Base-by-base conservation (phyloP, 2,797 vertebrate genomes). In the Enteromius thamalakanensis region DNA sequence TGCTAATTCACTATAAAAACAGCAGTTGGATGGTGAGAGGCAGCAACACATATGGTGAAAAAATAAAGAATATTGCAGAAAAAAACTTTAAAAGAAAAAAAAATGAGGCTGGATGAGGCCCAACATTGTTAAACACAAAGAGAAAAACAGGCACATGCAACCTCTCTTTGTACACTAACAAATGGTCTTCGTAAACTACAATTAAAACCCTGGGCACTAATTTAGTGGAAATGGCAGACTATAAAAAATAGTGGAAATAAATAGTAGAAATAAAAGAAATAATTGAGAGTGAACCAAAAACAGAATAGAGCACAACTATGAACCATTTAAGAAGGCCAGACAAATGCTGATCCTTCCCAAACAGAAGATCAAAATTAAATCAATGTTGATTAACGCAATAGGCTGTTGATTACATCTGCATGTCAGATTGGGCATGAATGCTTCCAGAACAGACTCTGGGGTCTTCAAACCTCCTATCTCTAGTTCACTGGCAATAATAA, bases 181-280 rank as follows among this genome's bases (percentile, higher is more conserved):
- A 95, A 93, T 91, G 89, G 90, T 91, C 92, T 93, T 93, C 88
- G 92, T 94, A 95, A 95, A 93, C 91, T 92, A 91, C 94, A 94
- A 95, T 95, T 95, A 95, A 95, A 94, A 94, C 94, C 93, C 91
- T 92, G 92, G 93, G 94, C 91, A 94, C 94, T 95, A 95, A 95
- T 95, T 94, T 94, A 91, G 93, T 93, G 94, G 93, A 95, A 95
- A 94, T 93, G 89, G 91, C 89, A 92, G 92, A 91, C 91, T 92
- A 91, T 94, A 92, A 95, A 94, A 40, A 45, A 45, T 8, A 42
- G 10, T 11, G 11, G 2, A 45, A 45, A 45, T 9, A 11, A 45
- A 45, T 26, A 26, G 26, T 26, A 26, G 26, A 26, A 26, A 26
- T 26, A 26, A 42, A 94, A 87, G 81, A 32, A 11, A 86, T 84